Evolutionary conservation across 2,797 vertebrate genomes (phyloP), one percentile per base, ranked within the genome.

Genomic region (Pitangus sulphuratus): DNA sequence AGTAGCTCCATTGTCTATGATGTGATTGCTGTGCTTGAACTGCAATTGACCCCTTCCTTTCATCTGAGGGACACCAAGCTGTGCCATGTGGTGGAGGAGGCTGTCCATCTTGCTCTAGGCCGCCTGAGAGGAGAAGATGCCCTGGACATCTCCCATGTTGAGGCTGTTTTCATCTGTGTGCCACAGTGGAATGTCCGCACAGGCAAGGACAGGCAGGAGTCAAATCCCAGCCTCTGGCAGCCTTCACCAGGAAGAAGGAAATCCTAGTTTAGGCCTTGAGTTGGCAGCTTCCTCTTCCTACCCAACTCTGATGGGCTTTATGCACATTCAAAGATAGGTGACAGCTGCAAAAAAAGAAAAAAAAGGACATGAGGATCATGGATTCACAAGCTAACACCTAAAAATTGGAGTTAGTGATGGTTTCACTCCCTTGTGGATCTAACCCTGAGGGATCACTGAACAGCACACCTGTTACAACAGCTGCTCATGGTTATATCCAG

Each of bases 381-480:
- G 79, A 78, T 65, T 51, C 39, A 37, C 19, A 79, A 71, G 20
- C 42, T 71, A 50, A 9, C 28, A 31, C 44, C 40, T 84, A 61
- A 48, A 75, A 84, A 9, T 17, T 7, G 0, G 56, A 77, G 54
- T 25, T 61, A n/a, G 30, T 12, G 25, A 47, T 30, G 8, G 9
- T 72, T 88, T 84, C 54, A 35, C 4, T 84, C 69, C 22, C 35
- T 44, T 54, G 42, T 24, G 72, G 22, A 58, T 90, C 35, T 76
- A 69, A 82, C 61, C 47, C 70, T 14, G 44, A 79, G 66, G 25
- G 62, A 76, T 82, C 18, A 1, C 54, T 51, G 80, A 50, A 40
- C 53, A 81, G 7, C 54, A 72, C 91, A 94, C 94, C 85, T 96
- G 95, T 87, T 78, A 71, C 69, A 77, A 33, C 90, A 96, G 90